phyloP scores from a whole-genome alignment of 2,797 vertebrate species.

The Columba guinea region DNA sequence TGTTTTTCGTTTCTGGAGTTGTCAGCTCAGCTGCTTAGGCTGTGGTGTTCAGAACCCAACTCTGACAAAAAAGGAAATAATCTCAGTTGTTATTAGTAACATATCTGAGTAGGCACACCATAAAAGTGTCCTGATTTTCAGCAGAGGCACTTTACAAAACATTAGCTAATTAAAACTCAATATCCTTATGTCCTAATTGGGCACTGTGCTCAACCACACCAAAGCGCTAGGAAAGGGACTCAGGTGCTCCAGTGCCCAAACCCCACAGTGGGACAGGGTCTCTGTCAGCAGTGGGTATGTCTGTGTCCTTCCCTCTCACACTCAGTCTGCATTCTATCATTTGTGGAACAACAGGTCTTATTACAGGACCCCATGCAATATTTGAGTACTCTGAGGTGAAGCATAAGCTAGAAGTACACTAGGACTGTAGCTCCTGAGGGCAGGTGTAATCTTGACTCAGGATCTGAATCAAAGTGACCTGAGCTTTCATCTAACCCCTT shows the following conservation, averaged over 20 bases:
- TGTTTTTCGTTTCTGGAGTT: background rate
- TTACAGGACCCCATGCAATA: background rate
- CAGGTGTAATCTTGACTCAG: background rate
- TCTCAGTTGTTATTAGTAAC: background rate
- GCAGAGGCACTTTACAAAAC: background rate
- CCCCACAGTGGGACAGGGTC: too few relatives aligned
- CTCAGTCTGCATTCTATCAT: background rate
- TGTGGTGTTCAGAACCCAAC: background rate
- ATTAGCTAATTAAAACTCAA: background rate
- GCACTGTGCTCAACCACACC: background rate
- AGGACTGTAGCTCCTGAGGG: background rate
- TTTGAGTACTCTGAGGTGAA: background rate
- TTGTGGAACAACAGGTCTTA: background rate
- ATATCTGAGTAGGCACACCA: background rate
- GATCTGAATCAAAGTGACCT: background rate
- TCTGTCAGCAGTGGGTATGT: rapidly evolving
- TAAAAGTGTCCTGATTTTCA: background rate
- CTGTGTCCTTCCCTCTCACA: rapidly evolving
- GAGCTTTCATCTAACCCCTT: background rate
- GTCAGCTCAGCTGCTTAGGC: background rate
- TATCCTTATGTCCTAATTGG: background rate
- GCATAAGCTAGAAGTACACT: background rate
- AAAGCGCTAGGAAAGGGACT: background rate
- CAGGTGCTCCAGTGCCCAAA: background rate
- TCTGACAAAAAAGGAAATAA: background rate